phyloP scores from a whole-genome alignment of 2,113 vertebrate species.

The Xyliphius kryptos region DNA sequence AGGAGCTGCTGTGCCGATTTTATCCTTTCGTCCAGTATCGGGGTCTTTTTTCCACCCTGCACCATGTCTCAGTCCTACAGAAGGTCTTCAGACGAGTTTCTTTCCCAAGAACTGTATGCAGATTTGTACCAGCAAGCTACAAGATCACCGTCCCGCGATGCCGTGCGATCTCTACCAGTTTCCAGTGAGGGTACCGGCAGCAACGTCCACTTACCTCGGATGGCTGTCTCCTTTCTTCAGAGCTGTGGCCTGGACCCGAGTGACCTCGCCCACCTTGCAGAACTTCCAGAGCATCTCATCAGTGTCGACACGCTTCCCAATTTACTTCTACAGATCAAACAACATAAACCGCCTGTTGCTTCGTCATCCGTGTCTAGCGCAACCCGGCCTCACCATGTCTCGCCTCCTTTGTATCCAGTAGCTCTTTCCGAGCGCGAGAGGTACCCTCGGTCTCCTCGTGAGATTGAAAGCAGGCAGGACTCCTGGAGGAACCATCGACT shows the following conservation, averaged over 20 bases:
- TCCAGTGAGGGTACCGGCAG: conserved; percentile 25
- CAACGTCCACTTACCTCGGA: conserved; percentile 47
- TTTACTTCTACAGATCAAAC: conserved; percentile 85
- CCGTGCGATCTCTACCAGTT: conserved; percentile 7
- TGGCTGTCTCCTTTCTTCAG: conserved; percentile 81
- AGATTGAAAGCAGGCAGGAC: conserved; percentile 31
- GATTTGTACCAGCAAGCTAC: conserved; percentile 17
- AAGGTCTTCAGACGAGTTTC: conserved; percentile 17
- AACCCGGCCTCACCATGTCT: background rate
- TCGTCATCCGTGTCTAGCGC: conserved; percentile 18
- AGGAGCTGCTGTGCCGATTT: no score
- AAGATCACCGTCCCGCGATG: conserved; percentile 29
- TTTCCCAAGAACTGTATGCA: conserved; percentile 21
- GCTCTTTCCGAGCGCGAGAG: background rate
- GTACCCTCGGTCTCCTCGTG: conserved; percentile 22
- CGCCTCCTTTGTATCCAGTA: conserved; percentile 28
- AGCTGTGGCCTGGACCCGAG: conserved; percentile 84
- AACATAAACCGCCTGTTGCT: conserved; percentile 55
- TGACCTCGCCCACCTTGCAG: conserved; percentile 83
- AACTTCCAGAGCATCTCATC: conserved; percentile 87
- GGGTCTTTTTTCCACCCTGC: background rate
- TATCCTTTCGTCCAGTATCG: no score
- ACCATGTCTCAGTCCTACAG: conserved; percentile 55
- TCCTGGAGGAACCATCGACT: conserved; percentile 34
- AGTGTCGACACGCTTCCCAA: conserved; percentile 86